A percentile compares a stretch with the other conserved stretches of the same genome.
Evolutionary conservation across 2,113 vertebrate species (phyloP).

Genomic region (Corythornis vintsioides): DNA sequence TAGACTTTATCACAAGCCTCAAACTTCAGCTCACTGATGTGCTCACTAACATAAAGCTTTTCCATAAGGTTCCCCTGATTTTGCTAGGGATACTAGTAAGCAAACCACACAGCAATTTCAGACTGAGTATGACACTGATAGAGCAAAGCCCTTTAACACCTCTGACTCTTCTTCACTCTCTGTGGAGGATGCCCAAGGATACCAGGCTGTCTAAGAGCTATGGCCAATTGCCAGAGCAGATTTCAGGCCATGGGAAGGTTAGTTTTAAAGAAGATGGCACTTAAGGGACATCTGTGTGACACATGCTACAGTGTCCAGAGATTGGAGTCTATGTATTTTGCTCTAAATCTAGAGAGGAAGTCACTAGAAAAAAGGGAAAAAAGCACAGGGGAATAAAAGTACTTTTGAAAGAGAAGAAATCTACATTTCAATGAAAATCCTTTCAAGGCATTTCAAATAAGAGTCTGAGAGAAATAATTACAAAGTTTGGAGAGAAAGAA

Average conservation of each 20-base stretch:
- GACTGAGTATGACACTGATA: not conserved
- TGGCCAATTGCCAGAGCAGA: not conserved
- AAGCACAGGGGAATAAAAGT: conserved; percentile 40
- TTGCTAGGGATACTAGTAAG: not conserved
- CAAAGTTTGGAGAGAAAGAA: conserved; percentile 72
- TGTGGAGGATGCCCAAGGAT: not conserved
- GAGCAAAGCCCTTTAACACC: not conserved
- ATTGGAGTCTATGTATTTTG: conserved; percentile 20
- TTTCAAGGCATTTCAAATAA: conserved; percentile 75
- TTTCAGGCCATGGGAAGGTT: not conserved
- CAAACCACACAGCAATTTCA: not conserved
- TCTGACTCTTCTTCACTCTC: not conserved
- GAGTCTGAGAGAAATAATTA: conserved; percentile 75
- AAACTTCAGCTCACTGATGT: not conserved
- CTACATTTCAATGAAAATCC: conserved; percentile 71
- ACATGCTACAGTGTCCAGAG: conserved; percentile 31
- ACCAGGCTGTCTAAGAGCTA: not conserved
- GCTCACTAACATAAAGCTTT: not conserved
- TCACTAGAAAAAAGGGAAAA: conserved; percentile 7
- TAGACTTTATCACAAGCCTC: not conserved
- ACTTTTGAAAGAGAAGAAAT: conserved; percentile 69
- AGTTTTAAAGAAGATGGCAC: conserved; percentile 12
- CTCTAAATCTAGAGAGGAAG: conserved; percentile 41
- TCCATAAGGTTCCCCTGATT: not conserved
- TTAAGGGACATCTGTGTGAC: conserved; percentile 14